A percentile compares a stretch with the other conserved stretches of the same genome.
Evolutionary conservation across 2,113 vertebrate genomes (phyloP).

Genomic region (Polypterus bichir): DNA sequence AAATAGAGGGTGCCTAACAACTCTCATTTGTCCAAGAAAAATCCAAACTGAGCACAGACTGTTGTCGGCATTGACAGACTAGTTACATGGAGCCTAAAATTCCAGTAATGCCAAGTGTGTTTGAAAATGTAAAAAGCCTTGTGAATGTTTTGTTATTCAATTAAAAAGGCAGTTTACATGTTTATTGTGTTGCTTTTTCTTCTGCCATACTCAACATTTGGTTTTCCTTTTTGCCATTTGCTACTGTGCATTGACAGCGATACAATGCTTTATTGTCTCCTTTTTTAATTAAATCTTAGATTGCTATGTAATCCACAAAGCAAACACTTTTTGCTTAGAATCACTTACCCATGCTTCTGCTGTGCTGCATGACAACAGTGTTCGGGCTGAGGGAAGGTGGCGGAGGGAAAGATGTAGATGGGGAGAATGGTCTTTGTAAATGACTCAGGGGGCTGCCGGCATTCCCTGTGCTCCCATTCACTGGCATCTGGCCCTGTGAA

Average conservation of each 20-base stretch:
- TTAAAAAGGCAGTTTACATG: no score
- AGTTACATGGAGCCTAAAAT: no score
- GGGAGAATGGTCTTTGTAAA: conserved; percentile 77
- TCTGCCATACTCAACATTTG: no score
- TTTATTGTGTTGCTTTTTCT: no score
- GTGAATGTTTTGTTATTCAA: no score
- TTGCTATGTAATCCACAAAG: conserved; percentile 16
- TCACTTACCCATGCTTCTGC: conserved; percentile 71
- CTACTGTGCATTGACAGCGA: background rate
- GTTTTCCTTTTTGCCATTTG: no score
- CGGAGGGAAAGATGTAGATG: conserved; percentile 65
- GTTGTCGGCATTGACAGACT: no score
- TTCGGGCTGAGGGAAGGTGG: conserved; percentile 64
- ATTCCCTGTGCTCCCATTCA: conserved; percentile 72
- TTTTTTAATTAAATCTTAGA: background rate
- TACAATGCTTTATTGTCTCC: background rate
- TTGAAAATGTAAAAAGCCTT: no score
- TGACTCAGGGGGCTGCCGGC: conserved; percentile 59
- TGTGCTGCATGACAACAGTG: conserved; percentile 58
- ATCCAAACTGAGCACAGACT: no score
- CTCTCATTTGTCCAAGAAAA: no score
- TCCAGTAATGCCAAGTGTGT: no score
- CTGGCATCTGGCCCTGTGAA: conserved; percentile 70
- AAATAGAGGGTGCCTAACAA: no score
- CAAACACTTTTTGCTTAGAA: conserved; percentile 16